These are phyloP conservation scores for Pseudopodoces humilis DNA, from an alignment of 2,113 vertebrate genomes.

Conservation along the genomic window DNA sequence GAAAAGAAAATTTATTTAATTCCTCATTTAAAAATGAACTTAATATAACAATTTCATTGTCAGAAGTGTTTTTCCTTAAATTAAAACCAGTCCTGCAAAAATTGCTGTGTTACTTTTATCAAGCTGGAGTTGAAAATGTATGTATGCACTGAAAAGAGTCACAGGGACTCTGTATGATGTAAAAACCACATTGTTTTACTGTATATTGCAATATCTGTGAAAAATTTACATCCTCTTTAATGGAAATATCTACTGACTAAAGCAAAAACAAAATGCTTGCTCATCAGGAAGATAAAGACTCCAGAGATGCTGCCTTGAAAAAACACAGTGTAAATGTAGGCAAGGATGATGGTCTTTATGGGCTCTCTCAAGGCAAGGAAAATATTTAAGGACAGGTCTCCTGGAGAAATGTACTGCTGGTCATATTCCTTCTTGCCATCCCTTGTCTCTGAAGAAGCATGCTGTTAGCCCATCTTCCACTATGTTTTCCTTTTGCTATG, in stretches of 20 bases:
- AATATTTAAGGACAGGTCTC: accelerated
- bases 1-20: not conserved
- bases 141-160: not conserved
- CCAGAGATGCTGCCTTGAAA: not conserved
- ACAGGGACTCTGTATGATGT: not conserved
- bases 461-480: accelerated
- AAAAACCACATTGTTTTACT: not conserved
- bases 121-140: not conserved
- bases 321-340: not conserved
- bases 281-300: not conserved
- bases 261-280: not conserved
- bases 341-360: not conserved
- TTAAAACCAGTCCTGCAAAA: not conserved
- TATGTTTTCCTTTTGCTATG: not conserved
- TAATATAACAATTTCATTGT: not conserved
- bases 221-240: not conserved
- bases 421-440: not conserved
- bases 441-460: not conserved
- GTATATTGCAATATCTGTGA: not conserved
- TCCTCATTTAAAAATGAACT: not conserved
- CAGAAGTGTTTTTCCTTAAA: not conserved
- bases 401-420: not conserved
- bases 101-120: not conserved
- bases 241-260: not conserved
- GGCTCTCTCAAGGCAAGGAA: not conserved